A percentile compares a stretch with the other conserved stretches of the same genome.
Conservation (phyloP, 2,888 invertebrate species). For the Pristionchus entomophagus region DNA sequence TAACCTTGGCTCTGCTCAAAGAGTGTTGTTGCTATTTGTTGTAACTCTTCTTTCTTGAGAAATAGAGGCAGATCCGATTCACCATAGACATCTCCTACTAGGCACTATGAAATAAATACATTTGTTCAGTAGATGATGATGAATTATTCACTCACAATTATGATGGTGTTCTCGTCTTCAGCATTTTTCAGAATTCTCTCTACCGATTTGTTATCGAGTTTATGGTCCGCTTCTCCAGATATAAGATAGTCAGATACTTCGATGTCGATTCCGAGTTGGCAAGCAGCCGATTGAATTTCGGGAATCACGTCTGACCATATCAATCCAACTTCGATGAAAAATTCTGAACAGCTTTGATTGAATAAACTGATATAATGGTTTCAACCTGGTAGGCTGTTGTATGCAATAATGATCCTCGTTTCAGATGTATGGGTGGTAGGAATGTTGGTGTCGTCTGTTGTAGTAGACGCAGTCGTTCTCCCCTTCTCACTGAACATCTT, state of each 20-base stretch:
- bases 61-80: constrained; percentile 76
- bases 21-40: constrained; percentile 73
- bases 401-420: not conserved
- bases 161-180: constrained; percentile 19
- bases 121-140: not conserved
- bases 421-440: not conserved
- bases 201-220: not conserved
- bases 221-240: not conserved
- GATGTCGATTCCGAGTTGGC: constrained; percentile 76
- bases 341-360: constrained; percentile 63
- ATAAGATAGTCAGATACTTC: constrained; percentile 59
- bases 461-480: not conserved
- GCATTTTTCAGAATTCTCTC: not conserved
- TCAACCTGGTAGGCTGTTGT: constrained; percentile 10
- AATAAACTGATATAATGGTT: not conserved
- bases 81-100: constrained; percentile 78
- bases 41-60: constrained; percentile 77
- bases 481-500: constrained; percentile 33
- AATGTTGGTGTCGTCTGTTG: no score
- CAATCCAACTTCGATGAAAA: constrained; percentile 66
- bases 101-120: constrained; percentile 75
- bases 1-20: constrained; percentile 74
- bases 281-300: constrained; percentile 75
- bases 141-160: constrained; percentile 21
- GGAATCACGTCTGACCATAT: constrained; percentile 70